Conservation (phyloP, 2,888 invertebrate species). For the Synanthedon vespiformis region DNA sequence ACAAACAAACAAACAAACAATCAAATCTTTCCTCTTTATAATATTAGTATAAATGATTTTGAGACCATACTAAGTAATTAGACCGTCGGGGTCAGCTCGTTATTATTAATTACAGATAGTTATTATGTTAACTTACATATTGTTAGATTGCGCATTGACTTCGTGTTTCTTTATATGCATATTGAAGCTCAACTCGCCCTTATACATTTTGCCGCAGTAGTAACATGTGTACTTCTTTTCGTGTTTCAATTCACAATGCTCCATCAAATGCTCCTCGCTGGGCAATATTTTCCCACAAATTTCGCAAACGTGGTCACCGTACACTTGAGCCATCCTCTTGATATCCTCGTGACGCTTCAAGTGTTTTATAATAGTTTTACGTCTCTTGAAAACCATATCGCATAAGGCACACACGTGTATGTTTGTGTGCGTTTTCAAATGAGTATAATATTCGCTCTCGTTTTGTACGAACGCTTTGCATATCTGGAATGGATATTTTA, state of each 20-base stretch:
- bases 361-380: constrained; percentile 38
- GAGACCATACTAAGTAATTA: too few species aligned
- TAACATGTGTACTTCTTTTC: constrained; percentile 45
- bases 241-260: constrained; percentile 38
- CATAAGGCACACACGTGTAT: constrained; percentile 41
- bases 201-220: constrained; percentile 53
- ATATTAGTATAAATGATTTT: too few species aligned
- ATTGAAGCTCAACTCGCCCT: constrained; percentile 38
- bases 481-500: constrained; percentile 22
- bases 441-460: constrained; percentile 33
- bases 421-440: constrained; percentile 38
- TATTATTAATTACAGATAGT: too few species aligned
- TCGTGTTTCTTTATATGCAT: constrained; percentile 54
- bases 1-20: too few species aligned
- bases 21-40: too few species aligned
- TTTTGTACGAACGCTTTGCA: constrained; percentile 42
- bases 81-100: too few species aligned
- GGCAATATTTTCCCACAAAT: constrained; percentile 36
- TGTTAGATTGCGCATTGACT: constrained; percentile 7
- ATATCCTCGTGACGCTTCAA: constrained; percentile 34
- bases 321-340: constrained; percentile 15
- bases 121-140: too few species aligned
- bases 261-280: constrained; percentile 22
- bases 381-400: constrained; percentile 37
- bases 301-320: constrained; percentile 36